Base-by-base conservation (phyloP, 2,888 invertebrate genomes). In the Heteropelma amictum region DNA sequence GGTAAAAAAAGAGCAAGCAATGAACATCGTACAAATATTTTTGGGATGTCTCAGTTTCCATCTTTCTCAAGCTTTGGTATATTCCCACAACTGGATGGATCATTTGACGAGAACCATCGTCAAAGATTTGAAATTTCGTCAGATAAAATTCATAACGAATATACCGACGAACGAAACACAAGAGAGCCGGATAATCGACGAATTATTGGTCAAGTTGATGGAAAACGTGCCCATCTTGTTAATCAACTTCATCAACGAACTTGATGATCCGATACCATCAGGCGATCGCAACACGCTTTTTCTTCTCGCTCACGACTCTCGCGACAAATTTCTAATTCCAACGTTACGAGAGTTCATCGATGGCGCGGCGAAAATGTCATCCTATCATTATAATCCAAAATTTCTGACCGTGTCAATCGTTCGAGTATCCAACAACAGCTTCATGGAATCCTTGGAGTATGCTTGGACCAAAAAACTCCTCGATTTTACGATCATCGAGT, bases 401-500 rank as follows among this genome's bases (percentile, higher is more conserved):
- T 68, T 40, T 40, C 38, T 79, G n/a, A 6, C 74, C 0, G 38
- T 77, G 1, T 42, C 47, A 0, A 6, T 56, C 17, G 45, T 49
- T 3, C 17, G 3, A 2, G 8, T n/a, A 4, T 4, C n/a, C 3
- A 67, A 30, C 10, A 40, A 69, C 5, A 63, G 53, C 58, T 40
- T 71, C 17, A 60, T 77, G 19, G 7, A 54, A 10, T 51, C 76
- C 1, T 68, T 80, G 49, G 14, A 53, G 5, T 53, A 69, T 45
- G 60, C 61, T 38, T 80, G 80, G 80, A 14, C 49, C 2, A 61
- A 61, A 23, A 54, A 58, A 19, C 45, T 76, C 17, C 26, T 72
- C 1, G 74, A 77, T 38, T 58, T 77, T 5, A 77, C 79, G 28
- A 68, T 80, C 30, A 14, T 79, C 40, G 76, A 80, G 19, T 35